A percentile compares a stretch with the other conserved stretches of the same genome.
Evolutionary conservation across 2,797 vertebrate species (phyloP).

Genomic region (Cyclopterus lumpus): DNA sequence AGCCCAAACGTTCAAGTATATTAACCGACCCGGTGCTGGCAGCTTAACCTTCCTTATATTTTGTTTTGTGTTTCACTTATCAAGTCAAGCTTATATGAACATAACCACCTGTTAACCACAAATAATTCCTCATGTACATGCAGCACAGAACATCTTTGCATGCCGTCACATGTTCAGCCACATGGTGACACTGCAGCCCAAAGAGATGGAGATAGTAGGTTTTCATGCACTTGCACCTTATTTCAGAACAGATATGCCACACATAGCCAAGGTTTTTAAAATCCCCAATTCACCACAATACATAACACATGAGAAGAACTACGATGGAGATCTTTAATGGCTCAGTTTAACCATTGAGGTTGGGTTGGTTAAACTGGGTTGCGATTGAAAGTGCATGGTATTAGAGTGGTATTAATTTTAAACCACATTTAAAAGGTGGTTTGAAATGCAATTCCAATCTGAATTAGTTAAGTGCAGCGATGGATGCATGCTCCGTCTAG

Average conservation of each 20-base stretch:
- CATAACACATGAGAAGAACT: background rate
- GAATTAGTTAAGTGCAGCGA: background rate
- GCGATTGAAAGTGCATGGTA: background rate
- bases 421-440: background rate
- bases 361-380: background rate
- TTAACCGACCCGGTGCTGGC: background rate
- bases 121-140: background rate
- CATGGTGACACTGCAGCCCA: constrained; percentile 64
- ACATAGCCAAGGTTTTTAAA: background rate
- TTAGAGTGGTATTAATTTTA: background rate
- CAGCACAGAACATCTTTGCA: background rate
- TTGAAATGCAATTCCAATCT: background rate
- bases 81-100: background rate
- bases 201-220: constrained; percentile 2
- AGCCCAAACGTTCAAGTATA: background rate
- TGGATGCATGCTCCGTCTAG: too few species aligned
- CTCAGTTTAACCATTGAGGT: background rate
- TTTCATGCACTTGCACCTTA: background rate
- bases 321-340: background rate
- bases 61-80: background rate
- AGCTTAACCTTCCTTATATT: background rate
- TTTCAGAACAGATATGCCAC: background rate
- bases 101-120: background rate
- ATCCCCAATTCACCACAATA: background rate
- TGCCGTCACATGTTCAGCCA: constrained; percentile 40